Percentiles rank a stretch among this genome's conserved stretches.
Conservation (phyloP, 1,140 invertebrate genomes). For the Leptinotarsa texana region DNA sequence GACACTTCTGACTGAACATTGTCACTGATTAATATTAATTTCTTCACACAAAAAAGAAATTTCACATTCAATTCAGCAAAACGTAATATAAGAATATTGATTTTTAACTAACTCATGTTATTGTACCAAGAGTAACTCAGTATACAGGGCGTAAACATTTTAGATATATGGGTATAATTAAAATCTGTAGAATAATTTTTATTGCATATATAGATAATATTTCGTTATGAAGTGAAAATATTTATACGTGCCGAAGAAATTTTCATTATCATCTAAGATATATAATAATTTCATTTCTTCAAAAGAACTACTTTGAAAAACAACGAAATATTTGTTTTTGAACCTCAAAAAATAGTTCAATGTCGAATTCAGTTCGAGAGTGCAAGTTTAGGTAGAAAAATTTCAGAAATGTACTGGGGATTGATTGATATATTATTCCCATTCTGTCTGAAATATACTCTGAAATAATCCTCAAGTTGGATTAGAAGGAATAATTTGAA, state of each 20-base stretch:
- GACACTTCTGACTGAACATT: conserved; percentile 28
- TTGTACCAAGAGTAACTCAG: conserved; percentile 29
- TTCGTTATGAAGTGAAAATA: conserved; percentile 25
- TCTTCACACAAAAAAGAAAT: conserved; percentile 6
- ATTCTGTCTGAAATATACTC: no score
- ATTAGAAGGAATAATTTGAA: no score
- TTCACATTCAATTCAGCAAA: neutral
- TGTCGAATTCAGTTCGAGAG: no score
- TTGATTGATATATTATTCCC: no score
- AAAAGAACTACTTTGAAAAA: no score
- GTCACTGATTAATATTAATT: conserved; percentile 21
- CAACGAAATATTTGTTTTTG: no score
- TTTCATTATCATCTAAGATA: neutral
- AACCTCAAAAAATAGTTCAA: no score
- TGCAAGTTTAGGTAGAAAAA: no score
- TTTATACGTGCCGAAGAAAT: conserved; percentile 15
- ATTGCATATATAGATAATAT: conserved; percentile 27
- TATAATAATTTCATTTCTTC: no score
- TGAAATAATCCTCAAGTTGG: no score
- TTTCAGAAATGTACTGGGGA: no score
- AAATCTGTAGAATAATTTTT: conserved; percentile 26
- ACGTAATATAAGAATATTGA: conserved; percentile 17
- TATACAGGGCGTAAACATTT: conserved; percentile 27
- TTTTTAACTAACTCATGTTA: conserved; percentile 18
- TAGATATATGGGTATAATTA: conserved; percentile 26